These are phyloP conservation scores for Apteryx owenii DNA, from an alignment of 2,113 vertebrate genomes.

Conservation along the genomic window DNA sequence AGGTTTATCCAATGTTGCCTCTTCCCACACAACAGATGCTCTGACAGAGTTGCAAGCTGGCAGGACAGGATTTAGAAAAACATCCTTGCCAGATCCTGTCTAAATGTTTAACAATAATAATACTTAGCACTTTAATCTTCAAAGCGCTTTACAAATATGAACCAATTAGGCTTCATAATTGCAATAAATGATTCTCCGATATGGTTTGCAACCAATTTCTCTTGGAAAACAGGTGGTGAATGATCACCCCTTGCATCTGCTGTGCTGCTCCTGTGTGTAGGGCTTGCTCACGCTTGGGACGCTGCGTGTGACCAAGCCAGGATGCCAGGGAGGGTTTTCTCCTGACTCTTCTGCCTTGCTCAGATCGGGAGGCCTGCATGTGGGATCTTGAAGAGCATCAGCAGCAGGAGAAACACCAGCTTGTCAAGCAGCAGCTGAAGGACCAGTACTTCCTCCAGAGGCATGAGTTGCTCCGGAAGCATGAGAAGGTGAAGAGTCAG, in stretches of 20 bases:
- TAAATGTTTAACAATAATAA: constrained; percentile 71
- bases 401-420: constrained; percentile 91
- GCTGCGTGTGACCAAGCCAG: rapidly evolving
- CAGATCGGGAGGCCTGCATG: constrained; percentile 87
- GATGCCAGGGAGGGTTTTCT: not conserved
- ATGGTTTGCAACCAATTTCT: not conserved
- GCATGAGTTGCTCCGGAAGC: constrained; percentile 93
- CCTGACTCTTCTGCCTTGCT: not conserved
- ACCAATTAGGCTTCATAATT: constrained; percentile 53
- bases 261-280: rapidly evolving
- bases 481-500: constrained; percentile 88
- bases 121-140: constrained; percentile 45
- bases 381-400: constrained; percentile 95
- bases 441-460: constrained; percentile 97
- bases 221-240: not conserved
- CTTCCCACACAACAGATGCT: constrained; percentile 51
- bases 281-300: not conserved
- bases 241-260: not conserved
- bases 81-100: constrained; percentile 53
- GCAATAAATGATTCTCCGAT: not conserved
- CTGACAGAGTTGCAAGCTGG: constrained; percentile 34
- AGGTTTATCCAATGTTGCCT: constrained; percentile 22
- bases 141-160: constrained; percentile 38
- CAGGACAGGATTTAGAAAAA: constrained; percentile 15
- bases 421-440: constrained; percentile 96